Conservation (phyloP, 37 sponge, comb jelly and placozoan species). For the Eunapius fragilis region DNA sequence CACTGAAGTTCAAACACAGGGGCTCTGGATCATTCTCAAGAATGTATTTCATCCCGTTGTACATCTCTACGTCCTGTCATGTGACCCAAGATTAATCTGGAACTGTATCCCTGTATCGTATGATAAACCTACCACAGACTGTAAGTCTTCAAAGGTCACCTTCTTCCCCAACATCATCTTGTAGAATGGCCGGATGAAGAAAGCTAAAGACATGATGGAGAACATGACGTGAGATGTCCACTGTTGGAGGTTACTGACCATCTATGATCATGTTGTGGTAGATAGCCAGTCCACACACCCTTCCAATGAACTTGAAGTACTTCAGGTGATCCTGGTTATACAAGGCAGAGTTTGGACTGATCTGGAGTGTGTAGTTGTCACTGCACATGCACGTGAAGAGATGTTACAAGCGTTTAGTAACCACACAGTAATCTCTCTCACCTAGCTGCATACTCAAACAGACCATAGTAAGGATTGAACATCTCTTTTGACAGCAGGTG, state of each 20-base stretch:
- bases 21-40: conserved; percentile 96
- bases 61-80: conserved; percentile 93
- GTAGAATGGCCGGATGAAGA: conserved; percentile 98
- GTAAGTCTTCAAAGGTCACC: conserved; percentile 88
- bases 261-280: conserved; percentile 96
- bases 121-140: too few species aligned
- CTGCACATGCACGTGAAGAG: conserved; percentile 46
- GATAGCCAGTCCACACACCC: conserved; percentile 97
- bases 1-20: conserved; percentile 87
- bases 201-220: too few species aligned
- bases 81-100: too few species aligned
- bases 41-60: conserved; percentile 92
- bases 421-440: conserved; percentile 7
- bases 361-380: conserved; percentile 99
- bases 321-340: conserved; percentile 88
- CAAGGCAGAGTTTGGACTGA: conserved; percentile 93
- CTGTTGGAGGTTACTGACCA: too few species aligned
- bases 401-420: not conserved
- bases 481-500: conserved; percentile 93
- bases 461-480: conserved; percentile 99
- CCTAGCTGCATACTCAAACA: conserved; percentile 97
- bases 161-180: conserved; percentile 89
- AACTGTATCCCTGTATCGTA: too few species aligned
- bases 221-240: too few species aligned
- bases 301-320: conserved; percentile 92